Base-by-base conservation (phyloP, 1,140 invertebrate species). In the Drosophila repleta region DNA sequence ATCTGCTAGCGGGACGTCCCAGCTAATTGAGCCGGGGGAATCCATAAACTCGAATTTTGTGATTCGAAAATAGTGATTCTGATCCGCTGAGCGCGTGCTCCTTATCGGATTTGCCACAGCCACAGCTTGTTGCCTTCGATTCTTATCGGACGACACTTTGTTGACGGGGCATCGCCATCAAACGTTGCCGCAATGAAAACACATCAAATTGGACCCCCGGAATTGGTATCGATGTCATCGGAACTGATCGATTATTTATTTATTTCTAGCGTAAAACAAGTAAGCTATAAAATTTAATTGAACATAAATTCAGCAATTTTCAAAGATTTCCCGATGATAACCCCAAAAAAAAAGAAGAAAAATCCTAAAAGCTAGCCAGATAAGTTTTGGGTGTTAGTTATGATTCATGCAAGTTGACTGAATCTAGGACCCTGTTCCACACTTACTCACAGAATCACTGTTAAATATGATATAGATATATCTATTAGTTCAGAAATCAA, bases 271-370 rank as follows among this genome's bases (percentile, higher is more conserved):
- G 77, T 85, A 60, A 81, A 84, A 80, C 61, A 64, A 76, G 45
- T 37, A 56, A 76, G 60, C 76, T 74, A 84, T 81, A 85, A 52
- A 53, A 49, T 78, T 69, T 85, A 78, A 85, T 85, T 78, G 77
- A 68, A 78, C 87, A 81, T 81, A 74, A 74, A 87, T 85, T 81
- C 69, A 5, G 3, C 4, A 4, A 15, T 37, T 56, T 37, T 6
- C 7, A 41, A 15, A 41, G 11, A 24, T 46, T 46, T 46, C n/a
- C 2, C 3, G 21, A 11, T 20, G 20, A 55, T 37, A 15, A 55
- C 1, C 32, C 17, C 24, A 24, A 24, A 24, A 29, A 29, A 18
- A 20, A 39, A 24, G 7, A 29, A 18, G 13, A 39, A 15, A 51
- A 29, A 17, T 1, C 4, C 24, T 17, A 7, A 13, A 53, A 37